These are phyloP conservation scores for Carcharodon carcharias DNA, from an alignment of 2,797 vertebrate genomes.

Conservation along the genomic window DNA sequence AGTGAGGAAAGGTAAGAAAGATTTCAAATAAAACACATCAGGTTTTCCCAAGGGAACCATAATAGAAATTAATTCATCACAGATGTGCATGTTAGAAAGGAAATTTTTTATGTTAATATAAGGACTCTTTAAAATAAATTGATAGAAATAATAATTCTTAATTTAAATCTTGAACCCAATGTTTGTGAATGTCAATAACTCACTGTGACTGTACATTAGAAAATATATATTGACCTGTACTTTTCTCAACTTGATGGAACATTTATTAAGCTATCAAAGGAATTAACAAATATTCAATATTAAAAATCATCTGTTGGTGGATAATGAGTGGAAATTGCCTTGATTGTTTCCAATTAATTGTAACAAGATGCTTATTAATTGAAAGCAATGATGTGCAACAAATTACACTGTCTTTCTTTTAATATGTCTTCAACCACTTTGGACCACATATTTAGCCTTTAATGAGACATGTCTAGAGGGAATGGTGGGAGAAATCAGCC, in stretches of 20 bases:
- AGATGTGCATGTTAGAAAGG: not conserved
- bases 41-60: not conserved
- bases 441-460: conserved; percentile 44
- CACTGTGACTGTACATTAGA: not conserved
- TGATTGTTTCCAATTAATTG: not conserved
- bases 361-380: not conserved
- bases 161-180: not conserved
- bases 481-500: conserved; percentile 29
- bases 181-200: not conserved
- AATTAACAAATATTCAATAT: not conserved
- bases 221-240: not conserved
- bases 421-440: not conserved
- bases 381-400: not conserved
- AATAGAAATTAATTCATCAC: not conserved
- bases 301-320: not conserved
- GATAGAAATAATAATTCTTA: not conserved
- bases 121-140: not conserved
- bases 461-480: conserved; percentile 38
- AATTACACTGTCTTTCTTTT: not conserved
- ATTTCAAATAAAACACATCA: not conserved
- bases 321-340: not conserved
- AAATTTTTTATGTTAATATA: not conserved
- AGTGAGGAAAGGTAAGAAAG: no score
- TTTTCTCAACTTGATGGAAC: not conserved
- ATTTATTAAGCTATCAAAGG: not conserved